phyloP scores from a whole-genome alignment of 2,888 invertebrate species.

The Cerastis rubricosa region DNA sequence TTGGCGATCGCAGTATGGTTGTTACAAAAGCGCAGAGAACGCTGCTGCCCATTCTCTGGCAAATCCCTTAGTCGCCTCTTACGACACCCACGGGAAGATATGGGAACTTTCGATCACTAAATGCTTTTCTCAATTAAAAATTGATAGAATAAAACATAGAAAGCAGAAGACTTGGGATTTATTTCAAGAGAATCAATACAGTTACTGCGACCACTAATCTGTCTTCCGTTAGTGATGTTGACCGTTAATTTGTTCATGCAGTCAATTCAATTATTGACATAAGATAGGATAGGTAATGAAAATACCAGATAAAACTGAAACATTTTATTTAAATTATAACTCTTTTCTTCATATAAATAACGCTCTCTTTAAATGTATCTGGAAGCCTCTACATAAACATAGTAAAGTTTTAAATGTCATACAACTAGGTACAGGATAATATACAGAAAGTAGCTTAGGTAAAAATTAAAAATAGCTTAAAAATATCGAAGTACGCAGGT shows the following conservation, averaged over 20 bases:
- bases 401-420: conserved; percentile 76
- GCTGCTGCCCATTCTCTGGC: too few relatives aligned
- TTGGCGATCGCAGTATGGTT: too few relatives aligned
- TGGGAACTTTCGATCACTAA: not conserved
- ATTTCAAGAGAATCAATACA: not conserved
- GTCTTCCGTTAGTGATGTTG: not conserved
- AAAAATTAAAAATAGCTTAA: conserved; percentile 68
- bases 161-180: not conserved
- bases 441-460: conserved; percentile 71
- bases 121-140: not conserved
- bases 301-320: conserved; percentile 82
- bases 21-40: too few relatives aligned
- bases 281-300: conserved; percentile 66
- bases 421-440: conserved; percentile 72
- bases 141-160: not conserved
- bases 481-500: conserved; percentile 67
- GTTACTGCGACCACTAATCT: not conserved
- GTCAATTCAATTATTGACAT: not conserved
- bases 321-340: conserved; percentile 88
- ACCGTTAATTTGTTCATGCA: not conserved
- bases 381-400: conserved; percentile 90
- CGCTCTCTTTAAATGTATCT: conserved; percentile 85
- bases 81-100: too few relatives aligned
- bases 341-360: conserved; percentile 86
- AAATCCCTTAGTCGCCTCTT: too few relatives aligned